Conservation (phyloP, 2,113 vertebrate genomes). For the Myotis lucifugus region DNA sequence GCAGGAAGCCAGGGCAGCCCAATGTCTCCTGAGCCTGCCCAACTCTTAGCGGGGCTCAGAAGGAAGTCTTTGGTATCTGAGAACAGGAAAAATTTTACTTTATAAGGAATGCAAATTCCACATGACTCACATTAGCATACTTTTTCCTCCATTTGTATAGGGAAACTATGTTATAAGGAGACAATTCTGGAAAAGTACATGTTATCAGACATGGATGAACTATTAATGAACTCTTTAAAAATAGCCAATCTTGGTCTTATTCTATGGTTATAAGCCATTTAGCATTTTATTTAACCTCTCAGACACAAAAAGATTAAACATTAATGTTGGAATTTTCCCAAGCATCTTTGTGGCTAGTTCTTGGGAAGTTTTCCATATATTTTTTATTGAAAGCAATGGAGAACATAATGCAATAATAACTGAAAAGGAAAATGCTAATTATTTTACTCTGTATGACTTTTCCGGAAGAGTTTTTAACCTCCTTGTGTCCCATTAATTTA, state of each 20-base stretch:
- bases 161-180: not conserved
- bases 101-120: not conserved
- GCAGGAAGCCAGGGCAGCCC: not conserved
- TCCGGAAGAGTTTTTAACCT: slow-evolving; percentile 17
- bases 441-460: slow-evolving; percentile 65
- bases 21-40: not conserved
- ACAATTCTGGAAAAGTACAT: not conserved
- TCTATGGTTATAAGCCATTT: not conserved
- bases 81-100: not conserved
- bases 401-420: slow-evolving; percentile 41
- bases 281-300: not conserved
- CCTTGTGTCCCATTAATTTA: slow-evolving; percentile 11
- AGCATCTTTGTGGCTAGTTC: slow-evolving; percentile 49
- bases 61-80: not conserved
- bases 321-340: slow-evolving; percentile 26
- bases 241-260: slow-evolving; percentile 6
- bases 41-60: not conserved
- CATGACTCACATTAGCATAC: not conserved
- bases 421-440: slow-evolving; percentile 62
- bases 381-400: slow-evolving; percentile 55
- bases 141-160: not conserved
- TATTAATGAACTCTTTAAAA: not conserved
- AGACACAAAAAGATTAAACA: slow-evolving; percentile 33
- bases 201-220: not conserved
- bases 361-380: slow-evolving; percentile 8